A percentile compares a stretch with the other conserved stretches of the same genome.
Conservation (phyloP, 2,113 vertebrate genomes). For the Ahaetulla prasina region DNA sequence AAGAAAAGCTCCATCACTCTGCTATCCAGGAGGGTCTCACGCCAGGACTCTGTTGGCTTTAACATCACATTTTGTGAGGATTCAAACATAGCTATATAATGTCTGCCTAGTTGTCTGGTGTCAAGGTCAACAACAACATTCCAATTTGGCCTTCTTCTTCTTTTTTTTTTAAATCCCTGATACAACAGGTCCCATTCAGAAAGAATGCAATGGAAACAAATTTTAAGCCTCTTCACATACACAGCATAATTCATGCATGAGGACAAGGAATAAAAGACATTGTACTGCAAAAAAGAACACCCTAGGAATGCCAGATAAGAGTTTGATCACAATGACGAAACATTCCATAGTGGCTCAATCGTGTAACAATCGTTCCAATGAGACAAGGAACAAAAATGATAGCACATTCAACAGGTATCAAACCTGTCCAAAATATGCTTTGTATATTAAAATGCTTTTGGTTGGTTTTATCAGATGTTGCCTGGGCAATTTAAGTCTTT, state of each 20-base stretch:
- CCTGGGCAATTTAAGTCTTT: conserved; percentile 45
- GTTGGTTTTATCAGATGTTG: conserved; percentile 44
- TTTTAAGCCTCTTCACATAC: conserved; percentile 78
- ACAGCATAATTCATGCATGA: conserved; percentile 78
- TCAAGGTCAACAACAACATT: conserved; percentile 95
- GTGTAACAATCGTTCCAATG: conserved; percentile 70
- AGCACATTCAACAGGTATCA: conserved; percentile 65
- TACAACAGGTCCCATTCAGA: conserved; percentile 73
- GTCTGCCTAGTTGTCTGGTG: conserved; percentile 94
- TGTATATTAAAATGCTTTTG: conserved; percentile 31
- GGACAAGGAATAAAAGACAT: conserved; percentile 79
- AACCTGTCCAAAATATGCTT: conserved; percentile 53
- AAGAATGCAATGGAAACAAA: conserved; percentile 78
- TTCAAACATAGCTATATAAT: conserved; percentile 99
- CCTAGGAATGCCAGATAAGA: conserved; percentile 85
- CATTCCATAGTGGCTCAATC: conserved; percentile 75
- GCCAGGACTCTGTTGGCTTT: conserved; percentile 97
- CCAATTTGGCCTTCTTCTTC: conserved; percentile 61
- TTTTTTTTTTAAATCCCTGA: conserved; percentile 64
- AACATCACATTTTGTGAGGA: conserved; percentile 97
- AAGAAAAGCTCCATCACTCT: conserved; percentile 99
- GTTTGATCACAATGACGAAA: conserved; percentile 79
- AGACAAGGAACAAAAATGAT: conserved; percentile 36
- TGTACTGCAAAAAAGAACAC: conserved; percentile 74
- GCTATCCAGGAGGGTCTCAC: conserved; percentile 94